A percentile compares a stretch with the other conserved stretches of the same genome.
Conservation (phyloP, 2,797 vertebrate genomes). For the Heliangelus exortis region DNA sequence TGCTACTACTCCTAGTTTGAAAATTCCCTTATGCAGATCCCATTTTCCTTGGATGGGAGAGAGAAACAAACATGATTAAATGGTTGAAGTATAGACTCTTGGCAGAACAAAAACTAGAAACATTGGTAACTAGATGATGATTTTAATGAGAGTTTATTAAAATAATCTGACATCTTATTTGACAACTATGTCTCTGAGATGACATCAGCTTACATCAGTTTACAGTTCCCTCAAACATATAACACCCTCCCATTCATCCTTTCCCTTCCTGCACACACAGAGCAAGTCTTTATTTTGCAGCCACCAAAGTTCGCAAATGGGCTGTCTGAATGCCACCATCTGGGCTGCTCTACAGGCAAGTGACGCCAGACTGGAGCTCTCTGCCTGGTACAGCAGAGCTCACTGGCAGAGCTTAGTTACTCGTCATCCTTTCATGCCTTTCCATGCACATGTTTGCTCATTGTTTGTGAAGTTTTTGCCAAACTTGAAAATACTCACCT, state of each 20-base stretch:
- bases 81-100: background rate
- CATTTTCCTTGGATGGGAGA: background rate
- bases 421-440: background rate
- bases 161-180: background rate
- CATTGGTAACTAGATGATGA: background rate
- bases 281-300: background rate
- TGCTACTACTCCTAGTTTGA: background rate
- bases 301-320: background rate
- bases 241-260: background rate
- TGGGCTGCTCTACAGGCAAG: background rate
- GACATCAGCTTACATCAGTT: background rate
- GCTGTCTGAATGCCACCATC: background rate
- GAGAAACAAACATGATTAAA: background rate
- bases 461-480: background rate
- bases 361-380: background rate
- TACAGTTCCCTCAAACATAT: background rate
- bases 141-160: background rate
- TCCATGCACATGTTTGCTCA: background rate
- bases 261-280: background rate
- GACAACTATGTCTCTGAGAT: background rate
- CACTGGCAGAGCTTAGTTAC: background rate
- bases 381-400: background rate
- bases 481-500: background rate
- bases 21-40: background rate
- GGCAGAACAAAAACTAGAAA: background rate